phyloP scores from a whole-genome alignment of 2,797 vertebrate genomes.

The Vipera ursinii region DNA sequence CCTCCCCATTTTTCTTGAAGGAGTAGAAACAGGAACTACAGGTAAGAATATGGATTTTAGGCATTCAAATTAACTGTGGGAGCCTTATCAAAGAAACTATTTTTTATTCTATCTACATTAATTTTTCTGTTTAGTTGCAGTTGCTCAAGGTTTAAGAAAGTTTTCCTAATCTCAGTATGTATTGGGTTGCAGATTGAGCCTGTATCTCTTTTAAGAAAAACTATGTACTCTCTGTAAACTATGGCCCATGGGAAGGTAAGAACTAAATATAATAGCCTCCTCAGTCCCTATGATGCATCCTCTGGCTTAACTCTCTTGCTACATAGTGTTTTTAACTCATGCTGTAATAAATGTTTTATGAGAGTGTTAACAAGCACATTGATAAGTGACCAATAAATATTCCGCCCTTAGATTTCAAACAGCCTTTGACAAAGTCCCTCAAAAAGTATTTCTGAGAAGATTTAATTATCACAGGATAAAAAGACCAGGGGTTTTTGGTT shows the following conservation, averaged over 20 bases:
- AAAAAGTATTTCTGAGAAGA: not conserved
- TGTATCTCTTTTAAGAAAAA: not conserved
- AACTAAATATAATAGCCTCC: not conserved
- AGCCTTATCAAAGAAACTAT: not conserved
- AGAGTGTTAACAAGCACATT: not conserved
- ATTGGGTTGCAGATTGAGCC: not conserved
- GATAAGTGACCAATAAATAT: not conserved
- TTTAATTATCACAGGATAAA: not conserved
- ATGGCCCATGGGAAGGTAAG: not conserved
- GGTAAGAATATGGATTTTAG: not conserved
- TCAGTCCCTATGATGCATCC: not conserved
- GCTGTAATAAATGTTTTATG: not conserved
- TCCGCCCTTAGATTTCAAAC: not conserved
- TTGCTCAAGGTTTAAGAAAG: not conserved
- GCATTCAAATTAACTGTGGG: not conserved
- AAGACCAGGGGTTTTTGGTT: not conserved
- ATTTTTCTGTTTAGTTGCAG: not conserved
- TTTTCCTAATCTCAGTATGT: not conserved
- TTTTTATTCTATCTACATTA: not conserved
- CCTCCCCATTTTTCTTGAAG: not conserved
- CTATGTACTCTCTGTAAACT: not conserved
- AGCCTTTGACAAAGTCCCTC: not conserved
- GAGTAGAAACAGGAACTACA: not conserved
- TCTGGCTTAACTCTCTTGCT: not conserved
- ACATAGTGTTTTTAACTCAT: not conserved